Evolutionary conservation across 2,113 vertebrate genomes (phyloP).

Genomic region (Naja naja): DNA sequence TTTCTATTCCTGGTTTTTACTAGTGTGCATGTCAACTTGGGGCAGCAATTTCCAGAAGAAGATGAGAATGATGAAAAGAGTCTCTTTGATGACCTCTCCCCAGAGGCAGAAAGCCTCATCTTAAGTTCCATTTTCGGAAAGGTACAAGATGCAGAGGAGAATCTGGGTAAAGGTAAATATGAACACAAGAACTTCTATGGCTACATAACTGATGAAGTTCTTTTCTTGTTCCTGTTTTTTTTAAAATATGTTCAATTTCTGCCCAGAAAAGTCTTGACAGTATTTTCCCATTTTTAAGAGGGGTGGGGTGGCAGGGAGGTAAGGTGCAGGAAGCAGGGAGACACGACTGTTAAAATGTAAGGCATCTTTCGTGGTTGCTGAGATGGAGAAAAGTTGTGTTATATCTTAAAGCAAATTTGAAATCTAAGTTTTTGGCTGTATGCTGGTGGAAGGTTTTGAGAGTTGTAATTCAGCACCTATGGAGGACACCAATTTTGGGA

Average conservation of each 20-base stretch:
- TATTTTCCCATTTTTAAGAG: not conserved
- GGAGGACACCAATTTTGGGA: not conserved
- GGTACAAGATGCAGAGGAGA: slow-evolving; percentile 68
- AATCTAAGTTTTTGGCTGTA: not conserved
- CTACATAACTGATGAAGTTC: not conserved
- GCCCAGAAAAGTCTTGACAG: not conserved
- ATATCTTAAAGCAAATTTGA: not conserved
- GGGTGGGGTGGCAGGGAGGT: accelerated
- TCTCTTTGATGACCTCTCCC: slow-evolving; percentile 71
- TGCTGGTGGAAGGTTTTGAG: not conserved
- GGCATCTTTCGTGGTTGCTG: not conserved
- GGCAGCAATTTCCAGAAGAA: slow-evolving; percentile 64
- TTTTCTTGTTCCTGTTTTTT: not conserved
- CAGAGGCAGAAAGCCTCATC: slow-evolving; percentile 74
- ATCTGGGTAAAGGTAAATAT: slow-evolving; percentile 69
- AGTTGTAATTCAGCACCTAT: not conserved
- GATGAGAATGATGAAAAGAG: slow-evolving; percentile 58
- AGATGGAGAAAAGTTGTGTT: not conserved
- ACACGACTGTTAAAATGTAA: not conserved
- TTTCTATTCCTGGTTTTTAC: slow-evolving; percentile 68
- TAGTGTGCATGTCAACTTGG: slow-evolving; percentile 60
- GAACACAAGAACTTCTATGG: not conserved
- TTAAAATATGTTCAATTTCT: not conserved
- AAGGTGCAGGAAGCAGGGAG: not conserved
- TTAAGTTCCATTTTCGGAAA: slow-evolving; percentile 75